Evolutionary conservation across 2,113 vertebrate genomes (phyloP).

Genomic region (Clinocottus analis): DNA sequence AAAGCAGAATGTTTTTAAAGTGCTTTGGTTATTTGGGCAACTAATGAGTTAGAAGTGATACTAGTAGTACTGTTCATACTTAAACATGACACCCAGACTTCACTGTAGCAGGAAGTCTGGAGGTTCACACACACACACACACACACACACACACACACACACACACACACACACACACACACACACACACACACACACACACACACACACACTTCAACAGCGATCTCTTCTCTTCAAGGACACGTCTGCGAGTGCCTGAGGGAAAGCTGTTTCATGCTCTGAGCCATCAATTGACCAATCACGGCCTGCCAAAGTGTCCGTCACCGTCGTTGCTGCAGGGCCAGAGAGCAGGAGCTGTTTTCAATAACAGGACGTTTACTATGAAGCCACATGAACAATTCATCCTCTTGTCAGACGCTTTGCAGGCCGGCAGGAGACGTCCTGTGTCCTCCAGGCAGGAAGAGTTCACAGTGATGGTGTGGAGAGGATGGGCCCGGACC

Average conservation of each 20-base stretch:
- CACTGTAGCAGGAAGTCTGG: too few relatives aligned
- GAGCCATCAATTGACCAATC: conserved; percentile 49
- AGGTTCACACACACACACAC: conserved; percentile 1
- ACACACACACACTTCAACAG: neutral
- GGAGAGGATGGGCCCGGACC: neutral
- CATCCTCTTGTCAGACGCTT: conserved; percentile 1
- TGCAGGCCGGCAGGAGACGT: neutral
- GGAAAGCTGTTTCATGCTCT: conserved; percentile 27
- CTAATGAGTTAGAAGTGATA: too few relatives aligned
- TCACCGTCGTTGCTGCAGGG: neutral
- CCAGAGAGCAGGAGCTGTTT: conserved; percentile 18
- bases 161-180: neutral
- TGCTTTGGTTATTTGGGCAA: too few relatives aligned
- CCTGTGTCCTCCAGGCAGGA: neutral
- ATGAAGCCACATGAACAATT: neutral
- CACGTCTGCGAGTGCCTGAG: conserved; percentile 27
- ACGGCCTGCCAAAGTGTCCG: conserved; percentile 28
- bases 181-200: neutral
- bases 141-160: conserved; percentile 5
- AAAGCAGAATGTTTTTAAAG: neutral
- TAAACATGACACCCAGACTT: too few relatives aligned
- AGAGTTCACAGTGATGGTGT: neutral
- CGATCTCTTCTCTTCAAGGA: conserved; percentile 35
- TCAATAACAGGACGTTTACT: conserved; percentile 24
- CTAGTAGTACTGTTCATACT: too few relatives aligned